These are phyloP conservation scores for Mionectes olivaceus DNA, from an alignment of 2,797 vertebrate genomes.

Conservation along the genomic window DNA sequence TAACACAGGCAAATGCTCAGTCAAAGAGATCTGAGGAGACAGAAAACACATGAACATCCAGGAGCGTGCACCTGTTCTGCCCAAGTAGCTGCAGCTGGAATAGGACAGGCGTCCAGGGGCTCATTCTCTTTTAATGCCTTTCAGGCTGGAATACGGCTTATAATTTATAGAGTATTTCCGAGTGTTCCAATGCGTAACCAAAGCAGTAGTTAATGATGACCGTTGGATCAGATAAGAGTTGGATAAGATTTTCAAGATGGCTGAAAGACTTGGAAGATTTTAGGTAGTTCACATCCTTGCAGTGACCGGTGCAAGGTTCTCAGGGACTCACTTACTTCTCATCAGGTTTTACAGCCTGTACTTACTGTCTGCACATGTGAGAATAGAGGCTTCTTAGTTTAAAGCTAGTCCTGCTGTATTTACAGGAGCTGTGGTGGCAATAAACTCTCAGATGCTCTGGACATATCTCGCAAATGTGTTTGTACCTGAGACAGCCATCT, in stretches of 20 bases:
- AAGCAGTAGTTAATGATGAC: neutral
- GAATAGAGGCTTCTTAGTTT: neutral
- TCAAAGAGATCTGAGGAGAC: neutral
- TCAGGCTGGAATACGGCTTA: neutral
- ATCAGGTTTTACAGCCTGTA: neutral
- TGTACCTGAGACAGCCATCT: neutral
- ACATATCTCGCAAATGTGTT: neutral
- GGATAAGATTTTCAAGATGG: neutral
- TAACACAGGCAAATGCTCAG: neutral
- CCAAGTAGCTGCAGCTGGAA: neutral
- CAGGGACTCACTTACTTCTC: neutral
- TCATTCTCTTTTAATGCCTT: neutral
- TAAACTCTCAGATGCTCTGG: neutral
- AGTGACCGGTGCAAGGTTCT: neutral
- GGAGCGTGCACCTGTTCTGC: neutral
- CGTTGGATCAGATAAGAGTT: neutral
- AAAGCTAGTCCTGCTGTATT: neutral
- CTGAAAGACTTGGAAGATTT: neutral
- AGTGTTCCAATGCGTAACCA: neutral
- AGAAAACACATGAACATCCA: neutral
- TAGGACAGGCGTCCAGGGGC: neutral
- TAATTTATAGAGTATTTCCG: neutral
- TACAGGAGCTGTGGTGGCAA: neutral
- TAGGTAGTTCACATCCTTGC: neutral
- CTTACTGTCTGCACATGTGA: neutral